Conservation (phyloP, 2,797 vertebrate species). For the Poliocrania exsul region DNA sequence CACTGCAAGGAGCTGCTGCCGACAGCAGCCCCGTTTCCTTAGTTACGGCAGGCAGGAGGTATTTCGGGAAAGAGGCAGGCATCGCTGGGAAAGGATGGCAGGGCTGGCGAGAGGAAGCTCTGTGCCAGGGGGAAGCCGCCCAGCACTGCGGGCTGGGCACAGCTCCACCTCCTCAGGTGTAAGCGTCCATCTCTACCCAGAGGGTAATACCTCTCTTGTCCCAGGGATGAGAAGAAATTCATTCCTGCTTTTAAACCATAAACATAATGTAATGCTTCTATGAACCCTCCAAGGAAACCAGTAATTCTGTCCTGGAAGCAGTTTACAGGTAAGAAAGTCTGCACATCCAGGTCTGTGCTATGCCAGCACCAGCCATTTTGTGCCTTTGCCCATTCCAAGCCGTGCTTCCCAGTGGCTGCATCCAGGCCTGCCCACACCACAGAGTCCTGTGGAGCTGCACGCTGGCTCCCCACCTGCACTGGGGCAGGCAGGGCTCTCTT, state of each 20-base stretch:
- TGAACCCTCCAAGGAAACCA: background rate
- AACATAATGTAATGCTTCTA: background rate
- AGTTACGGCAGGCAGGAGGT: constrained; percentile 34
- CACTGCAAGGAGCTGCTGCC: background rate
- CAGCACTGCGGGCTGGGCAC: rapidly evolving
- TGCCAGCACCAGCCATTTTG: background rate
- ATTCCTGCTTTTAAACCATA: background rate
- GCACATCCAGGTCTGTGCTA: background rate
- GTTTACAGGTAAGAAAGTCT: background rate
- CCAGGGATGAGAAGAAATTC: background rate
- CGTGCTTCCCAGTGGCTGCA: background rate
- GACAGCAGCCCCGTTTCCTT: constrained; percentile 41
- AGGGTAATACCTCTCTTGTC: background rate
- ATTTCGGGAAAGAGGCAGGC: constrained; percentile 25
- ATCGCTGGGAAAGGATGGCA: background rate
- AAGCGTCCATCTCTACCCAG: background rate
- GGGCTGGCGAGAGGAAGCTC: background rate
- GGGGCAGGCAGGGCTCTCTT: background rate
- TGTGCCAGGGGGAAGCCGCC: background rate
- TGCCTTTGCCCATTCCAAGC: background rate
- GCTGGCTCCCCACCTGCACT: background rate
- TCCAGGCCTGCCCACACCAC: background rate
- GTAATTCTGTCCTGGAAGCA: background rate
- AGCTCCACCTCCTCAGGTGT: background rate
- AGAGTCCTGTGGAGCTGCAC: rapidly evolving